Base-by-base conservation (phyloP, 2,113 vertebrate genomes). In the Clarias gariepinus region DNA sequence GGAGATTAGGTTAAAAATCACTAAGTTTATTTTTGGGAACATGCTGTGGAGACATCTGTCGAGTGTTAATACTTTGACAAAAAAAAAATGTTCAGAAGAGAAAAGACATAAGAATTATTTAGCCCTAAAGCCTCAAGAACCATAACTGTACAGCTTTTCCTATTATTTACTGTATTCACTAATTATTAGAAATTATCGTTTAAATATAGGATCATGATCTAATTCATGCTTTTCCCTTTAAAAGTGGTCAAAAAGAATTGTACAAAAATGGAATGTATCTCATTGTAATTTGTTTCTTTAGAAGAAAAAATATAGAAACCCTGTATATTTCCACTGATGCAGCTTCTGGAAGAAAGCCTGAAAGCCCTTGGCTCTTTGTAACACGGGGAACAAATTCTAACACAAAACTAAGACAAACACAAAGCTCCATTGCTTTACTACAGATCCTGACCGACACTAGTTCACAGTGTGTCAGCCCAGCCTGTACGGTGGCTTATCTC, bases 401-500 rank as follows among this genome's bases (percentile, higher is more conserved):
- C n/a, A n/a, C n/a, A n/a, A n/a, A n/a, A n/a, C 21, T 11, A 52
- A 41, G 33, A 61, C 60, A 2, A n/a, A 64, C 36, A 28, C 57
- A 21, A 61, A 61, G 78, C 53, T 63, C 8, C 60, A 81, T 74
- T 16, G 16, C 53, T 79, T 9, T 58, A 3, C 77, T 16, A 71
- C 19, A 41, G 68, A 58, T 84, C 33, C 53, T 30, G 16, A 33
- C 66, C 57, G 52, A 25, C 4, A n/a, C 69, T 36, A 8, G 3
- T 8, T 25, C 25, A 18, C 21, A n/a, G 23, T n/a, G 15, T 57
- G 4, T 30, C 84, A 55, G 61, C 79, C 55, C 52, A 68, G 8
- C 52, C 23, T 69, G 76, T 71, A 55, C 47, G 68, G 61, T 55
- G 63, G 74, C 82, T 85, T 85, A 88, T 85, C 83, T 85, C 12